Evolutionary conservation across 2,888 invertebrate genomes (phyloP).

Genomic region (Antheraea yamamai): DNA sequence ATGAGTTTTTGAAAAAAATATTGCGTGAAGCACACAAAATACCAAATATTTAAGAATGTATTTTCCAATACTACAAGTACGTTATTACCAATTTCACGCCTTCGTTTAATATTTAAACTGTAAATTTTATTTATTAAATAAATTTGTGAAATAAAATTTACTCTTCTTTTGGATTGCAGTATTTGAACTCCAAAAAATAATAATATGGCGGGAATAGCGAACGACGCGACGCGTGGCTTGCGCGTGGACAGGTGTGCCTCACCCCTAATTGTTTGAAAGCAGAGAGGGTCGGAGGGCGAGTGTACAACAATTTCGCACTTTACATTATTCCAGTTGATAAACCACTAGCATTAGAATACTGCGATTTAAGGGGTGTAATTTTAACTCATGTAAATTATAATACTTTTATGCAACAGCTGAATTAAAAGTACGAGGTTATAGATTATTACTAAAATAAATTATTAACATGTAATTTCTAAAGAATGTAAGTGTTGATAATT

Average conservation of each 20-base stretch:
- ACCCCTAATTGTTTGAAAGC: conserved; percentile 39
- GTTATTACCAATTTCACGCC: background rate
- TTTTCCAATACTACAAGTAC: background rate
- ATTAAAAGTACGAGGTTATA: background rate
- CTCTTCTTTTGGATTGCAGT: background rate
- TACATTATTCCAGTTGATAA: conserved; percentile 16
- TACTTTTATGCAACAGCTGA: background rate
- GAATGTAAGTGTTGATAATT: background rate
- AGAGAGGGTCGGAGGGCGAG: conserved; percentile 41
- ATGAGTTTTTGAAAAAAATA: background rate
- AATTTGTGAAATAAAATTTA: background rate
- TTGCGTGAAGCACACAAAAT: background rate
- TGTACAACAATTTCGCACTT: conserved; percentile 25
- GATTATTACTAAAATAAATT: background rate
- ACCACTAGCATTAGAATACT: conserved; percentile 11
- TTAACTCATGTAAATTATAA: background rate
- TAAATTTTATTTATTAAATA: background rate
- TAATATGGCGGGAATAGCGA: conserved; percentile 44
- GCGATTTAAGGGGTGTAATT: conserved; percentile 6
- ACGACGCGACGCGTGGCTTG: conserved; percentile 50
- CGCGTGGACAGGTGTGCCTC: conserved; percentile 47
- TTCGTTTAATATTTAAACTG: background rate
- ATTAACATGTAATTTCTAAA: background rate
- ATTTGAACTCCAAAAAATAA: conserved; percentile 36
- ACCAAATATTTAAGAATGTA: background rate